Conservation (phyloP, 2,888 invertebrate species). For the Phytoseiulus persimilis region DNA sequence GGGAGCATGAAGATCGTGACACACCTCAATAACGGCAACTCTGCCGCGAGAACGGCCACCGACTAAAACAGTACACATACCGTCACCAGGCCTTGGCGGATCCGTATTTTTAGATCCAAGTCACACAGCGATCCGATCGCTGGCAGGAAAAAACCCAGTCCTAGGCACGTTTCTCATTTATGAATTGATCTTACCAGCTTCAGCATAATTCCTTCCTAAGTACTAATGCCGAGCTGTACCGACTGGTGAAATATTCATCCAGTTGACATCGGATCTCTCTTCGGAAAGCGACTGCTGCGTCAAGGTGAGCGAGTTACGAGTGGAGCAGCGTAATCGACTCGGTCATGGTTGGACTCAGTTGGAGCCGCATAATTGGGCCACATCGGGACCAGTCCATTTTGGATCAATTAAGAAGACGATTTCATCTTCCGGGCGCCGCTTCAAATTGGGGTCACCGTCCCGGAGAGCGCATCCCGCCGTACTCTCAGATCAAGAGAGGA, state of each 20-base stretch:
- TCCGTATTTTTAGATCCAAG: not conserved
- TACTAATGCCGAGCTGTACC: not conserved
- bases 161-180: not conserved
- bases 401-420: too few species aligned
- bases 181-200: not conserved
- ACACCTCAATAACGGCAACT: not conserved
- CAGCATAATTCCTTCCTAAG: not conserved
- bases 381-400: too few species aligned
- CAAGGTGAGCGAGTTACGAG: not conserved
- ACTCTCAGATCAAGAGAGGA: too few species aligned
- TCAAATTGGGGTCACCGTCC: too few species aligned
- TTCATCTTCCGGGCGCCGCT: too few species aligned
- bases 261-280: not conserved
- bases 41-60: not conserved
- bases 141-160: not conserved
- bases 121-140: not conserved
- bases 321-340: not conserved
- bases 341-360: not conserved
- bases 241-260: not conserved
- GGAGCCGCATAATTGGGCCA: too few species aligned
- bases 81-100: not conserved
- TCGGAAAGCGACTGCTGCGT: not conserved
- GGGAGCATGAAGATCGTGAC: not conserved
- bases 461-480: too few species aligned
- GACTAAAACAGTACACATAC: not conserved